These are phyloP conservation scores for Hylaea fasciaria DNA, from an alignment of 2,888 invertebrate species.

Conservation along the genomic window DNA sequence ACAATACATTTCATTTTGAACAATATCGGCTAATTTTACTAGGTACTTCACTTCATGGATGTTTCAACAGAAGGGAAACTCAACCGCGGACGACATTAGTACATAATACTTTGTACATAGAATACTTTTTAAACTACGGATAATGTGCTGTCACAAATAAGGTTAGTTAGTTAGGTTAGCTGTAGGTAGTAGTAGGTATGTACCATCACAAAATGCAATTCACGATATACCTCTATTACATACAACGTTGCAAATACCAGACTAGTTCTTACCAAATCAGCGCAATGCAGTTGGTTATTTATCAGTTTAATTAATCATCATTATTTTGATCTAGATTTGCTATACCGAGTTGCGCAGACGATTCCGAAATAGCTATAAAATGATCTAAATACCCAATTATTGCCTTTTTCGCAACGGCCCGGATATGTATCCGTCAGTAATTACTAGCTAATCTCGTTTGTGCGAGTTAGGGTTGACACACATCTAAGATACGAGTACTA, in stretches of 20 bases:
- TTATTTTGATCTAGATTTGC: constrained; percentile 40
- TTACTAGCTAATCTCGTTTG: constrained; percentile 1
- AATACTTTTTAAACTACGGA: no score
- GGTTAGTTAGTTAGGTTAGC: no score
- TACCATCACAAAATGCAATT: background rate
- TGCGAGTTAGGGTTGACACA: no score
- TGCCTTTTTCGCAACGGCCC: constrained; percentile 22
- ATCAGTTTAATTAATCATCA: constrained; percentile 38
- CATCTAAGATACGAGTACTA: no score
- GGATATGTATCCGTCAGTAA: constrained; percentile 34
- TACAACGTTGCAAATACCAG: constrained; percentile 16
- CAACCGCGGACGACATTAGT: no score
- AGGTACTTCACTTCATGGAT: no score
- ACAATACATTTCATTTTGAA: no score
- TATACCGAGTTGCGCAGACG: constrained; percentile 35
- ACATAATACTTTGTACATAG: no score
- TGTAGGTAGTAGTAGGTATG: no score
- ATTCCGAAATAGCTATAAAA: constrained; percentile 17
- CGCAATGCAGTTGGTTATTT: constrained; percentile 20
- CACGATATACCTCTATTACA: background rate
- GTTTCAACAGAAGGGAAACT: no score
- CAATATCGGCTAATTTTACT: no score
- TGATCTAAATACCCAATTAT: constrained; percentile 5
- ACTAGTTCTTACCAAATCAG: constrained; percentile 28
- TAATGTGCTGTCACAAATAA: no score